Evolutionary conservation across 2,888 invertebrate species (phyloP).

Genomic region (Pegoplata infirma): DNA sequence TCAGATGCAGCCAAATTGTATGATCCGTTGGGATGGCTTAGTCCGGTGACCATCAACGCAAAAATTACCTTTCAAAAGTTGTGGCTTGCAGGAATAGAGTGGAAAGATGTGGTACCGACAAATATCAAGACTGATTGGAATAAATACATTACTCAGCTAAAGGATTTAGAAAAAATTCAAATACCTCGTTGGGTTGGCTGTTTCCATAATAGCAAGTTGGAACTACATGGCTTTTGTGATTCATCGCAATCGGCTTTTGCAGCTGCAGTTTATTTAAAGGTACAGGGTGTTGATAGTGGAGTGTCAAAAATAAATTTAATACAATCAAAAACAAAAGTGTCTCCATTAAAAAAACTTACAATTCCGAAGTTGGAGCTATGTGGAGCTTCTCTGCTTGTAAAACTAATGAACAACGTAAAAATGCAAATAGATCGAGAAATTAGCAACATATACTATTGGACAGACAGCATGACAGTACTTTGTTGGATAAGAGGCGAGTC

Average conservation of each 20-base stretch:
- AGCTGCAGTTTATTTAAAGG: constrained; percentile 21
- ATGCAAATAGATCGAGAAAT: not conserved
- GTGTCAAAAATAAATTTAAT: too few relatives aligned
- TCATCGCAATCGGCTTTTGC: constrained; percentile 15
- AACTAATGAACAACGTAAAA: constrained; percentile 6
- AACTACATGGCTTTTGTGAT: constrained; percentile 33
- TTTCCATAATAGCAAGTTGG: not conserved
- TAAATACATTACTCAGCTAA: not conserved
- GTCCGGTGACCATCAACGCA: constrained; percentile 14
- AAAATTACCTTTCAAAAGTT: constrained; percentile 33
- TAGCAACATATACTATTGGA: not conserved
- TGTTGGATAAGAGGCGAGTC: too few relatives aligned
- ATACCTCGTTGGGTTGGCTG: constrained; percentile 33
- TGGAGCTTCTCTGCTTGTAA: not conserved
- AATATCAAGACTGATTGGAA: not conserved
- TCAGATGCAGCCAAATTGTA: constrained; percentile 19
- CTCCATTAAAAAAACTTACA: constrained; percentile 7
- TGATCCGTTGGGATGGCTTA: not conserved
- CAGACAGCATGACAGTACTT: constrained; percentile 7
- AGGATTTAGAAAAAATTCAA: constrained; percentile 13
- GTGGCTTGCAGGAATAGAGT: constrained; percentile 26
- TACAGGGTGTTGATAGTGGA: not conserved
- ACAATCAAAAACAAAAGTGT: not conserved
- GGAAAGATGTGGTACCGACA: constrained; percentile 16
- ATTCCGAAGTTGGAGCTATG: too few relatives aligned